Conservation (phyloP, 2,888 invertebrate genomes). For the Aspidiotus destructor region DNA sequence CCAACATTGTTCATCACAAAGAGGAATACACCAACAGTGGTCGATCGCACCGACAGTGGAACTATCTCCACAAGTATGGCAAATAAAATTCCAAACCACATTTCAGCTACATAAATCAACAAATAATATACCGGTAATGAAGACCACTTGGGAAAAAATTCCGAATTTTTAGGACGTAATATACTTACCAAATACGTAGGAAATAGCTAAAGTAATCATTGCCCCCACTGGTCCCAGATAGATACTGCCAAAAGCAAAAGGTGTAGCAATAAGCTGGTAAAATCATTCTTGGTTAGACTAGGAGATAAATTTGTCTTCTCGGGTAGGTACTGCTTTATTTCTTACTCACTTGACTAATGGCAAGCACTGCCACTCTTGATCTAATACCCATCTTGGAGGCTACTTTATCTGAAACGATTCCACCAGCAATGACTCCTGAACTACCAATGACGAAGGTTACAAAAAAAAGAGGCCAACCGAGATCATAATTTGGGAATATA, state of each 20-base stretch:
- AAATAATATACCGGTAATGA: neutral
- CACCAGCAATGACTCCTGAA: conserved; percentile 50
- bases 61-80: conserved; percentile 83
- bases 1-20: conserved; percentile 91
- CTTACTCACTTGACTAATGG: conserved; percentile 54
- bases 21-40: conserved; percentile 74
- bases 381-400: conserved; percentile 77
- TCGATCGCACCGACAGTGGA: conserved; percentile 68
- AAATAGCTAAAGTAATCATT: conserved; percentile 76
- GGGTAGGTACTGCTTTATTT: neutral
- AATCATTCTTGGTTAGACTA: neutral
- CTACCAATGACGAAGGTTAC: conserved; percentile 78
- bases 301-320: neutral
- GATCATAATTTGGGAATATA: conserved; percentile 79
- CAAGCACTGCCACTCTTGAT: conserved; percentile 68
- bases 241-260: conserved; percentile 77
- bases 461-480: conserved; percentile 82
- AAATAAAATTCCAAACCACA: conserved; percentile 90
- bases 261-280: conserved; percentile 61
- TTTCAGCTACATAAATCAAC: conserved; percentile 58
- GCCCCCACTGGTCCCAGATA: conserved; percentile 72
- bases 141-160: neutral
- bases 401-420: conserved; percentile 72
- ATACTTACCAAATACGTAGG: conserved; percentile 71
- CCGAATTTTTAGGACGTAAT: conserved; percentile 21